phyloP scores from a whole-genome alignment of 2,797 vertebrate species.

The Parotocinclus haroldoi region DNA sequence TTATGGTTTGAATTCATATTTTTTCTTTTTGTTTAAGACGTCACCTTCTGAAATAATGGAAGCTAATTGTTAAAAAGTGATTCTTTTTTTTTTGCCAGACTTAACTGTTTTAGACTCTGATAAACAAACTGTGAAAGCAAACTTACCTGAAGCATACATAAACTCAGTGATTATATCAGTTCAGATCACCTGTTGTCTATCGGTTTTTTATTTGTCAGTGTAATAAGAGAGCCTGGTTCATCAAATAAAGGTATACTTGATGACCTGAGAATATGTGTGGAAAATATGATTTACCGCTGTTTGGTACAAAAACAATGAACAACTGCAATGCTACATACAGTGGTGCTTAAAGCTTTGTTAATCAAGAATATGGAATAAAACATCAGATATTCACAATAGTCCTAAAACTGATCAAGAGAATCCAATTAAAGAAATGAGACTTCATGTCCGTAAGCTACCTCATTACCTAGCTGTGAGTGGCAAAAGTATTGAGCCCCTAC shows the following conservation, averaged over 20 bases:
- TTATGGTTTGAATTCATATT: slow-evolving; percentile 29
- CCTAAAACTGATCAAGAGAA: too few relatives aligned
- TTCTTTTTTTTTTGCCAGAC: slow-evolving; percentile 26
- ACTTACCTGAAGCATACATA: neutral
- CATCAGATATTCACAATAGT: too few relatives aligned
- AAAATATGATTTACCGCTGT: neutral
- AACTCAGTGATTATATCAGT: neutral
- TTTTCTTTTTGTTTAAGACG: slow-evolving; percentile 2
- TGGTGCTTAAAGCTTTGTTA: too few relatives aligned
- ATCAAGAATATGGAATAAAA: too few relatives aligned
- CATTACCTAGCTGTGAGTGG: too few relatives aligned
- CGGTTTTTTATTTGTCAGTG: slow-evolving; percentile 37
- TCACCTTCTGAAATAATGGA: slow-evolving; percentile 13
- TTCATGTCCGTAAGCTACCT: too few relatives aligned
- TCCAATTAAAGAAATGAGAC: too few relatives aligned
- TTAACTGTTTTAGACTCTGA: slow-evolving; percentile 40
- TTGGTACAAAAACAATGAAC: too few relatives aligned
- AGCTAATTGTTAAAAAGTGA: slow-evolving; percentile 15
- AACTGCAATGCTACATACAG: too few relatives aligned
- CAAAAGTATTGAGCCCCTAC: too few relatives aligned
- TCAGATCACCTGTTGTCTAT: slow-evolving; percentile 20
- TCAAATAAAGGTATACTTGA: slow-evolving; percentile 53
- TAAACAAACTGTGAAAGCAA: slow-evolving; percentile 59
- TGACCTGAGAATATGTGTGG: slow-evolving; percentile 43
- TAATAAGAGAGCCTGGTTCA: slow-evolving; percentile 48